phyloP scores from a whole-genome alignment of 1,140 invertebrate genomes.

The Neodiprion pinetum region DNA sequence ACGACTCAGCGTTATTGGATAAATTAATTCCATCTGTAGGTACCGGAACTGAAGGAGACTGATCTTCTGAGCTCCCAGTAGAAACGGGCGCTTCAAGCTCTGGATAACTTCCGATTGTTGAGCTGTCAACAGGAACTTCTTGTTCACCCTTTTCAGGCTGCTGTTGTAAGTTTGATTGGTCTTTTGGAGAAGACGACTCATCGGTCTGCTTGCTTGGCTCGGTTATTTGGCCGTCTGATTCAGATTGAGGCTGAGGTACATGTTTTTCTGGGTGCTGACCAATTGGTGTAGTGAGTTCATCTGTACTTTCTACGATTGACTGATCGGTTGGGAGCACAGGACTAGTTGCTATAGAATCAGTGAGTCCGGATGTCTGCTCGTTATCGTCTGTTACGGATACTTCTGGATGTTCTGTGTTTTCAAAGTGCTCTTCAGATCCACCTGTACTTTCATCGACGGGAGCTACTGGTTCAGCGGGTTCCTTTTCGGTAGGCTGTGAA shows the following conservation, averaged over 20 bases:
- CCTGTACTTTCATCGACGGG: conserved; percentile 19
- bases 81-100: conserved; percentile 4
- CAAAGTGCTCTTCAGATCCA: conserved; percentile 15
- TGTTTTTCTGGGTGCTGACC: conserved; percentile 25
- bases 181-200: neutral
- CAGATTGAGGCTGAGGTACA: conserved; percentile 17
- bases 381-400: conserved; percentile 3
- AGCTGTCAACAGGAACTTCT: conserved; percentile 6
- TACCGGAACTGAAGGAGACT: neutral
- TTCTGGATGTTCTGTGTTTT: conserved; percentile 16
- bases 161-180: neutral
- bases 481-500: conserved; percentile 22
- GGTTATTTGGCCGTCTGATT: conserved; percentile 13
- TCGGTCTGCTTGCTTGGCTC: conserved; percentile 20
- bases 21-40: conserved; percentile 19
- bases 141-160: conserved; percentile 6
- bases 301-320: conserved; percentile 10
- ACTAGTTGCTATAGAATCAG: neutral
- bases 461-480: conserved; percentile 21
- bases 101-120: neutral
- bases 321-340: neutral
- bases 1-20: conserved; percentile 16
- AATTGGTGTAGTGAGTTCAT: conserved; percentile 17
- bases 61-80: conserved; percentile 1
- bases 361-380: conserved; percentile 13